Evolutionary conservation across 2,113 vertebrate species (phyloP), one percentile per base, ranked within the genome.

Genomic region (Syngnathoides biaculeatus): DNA sequence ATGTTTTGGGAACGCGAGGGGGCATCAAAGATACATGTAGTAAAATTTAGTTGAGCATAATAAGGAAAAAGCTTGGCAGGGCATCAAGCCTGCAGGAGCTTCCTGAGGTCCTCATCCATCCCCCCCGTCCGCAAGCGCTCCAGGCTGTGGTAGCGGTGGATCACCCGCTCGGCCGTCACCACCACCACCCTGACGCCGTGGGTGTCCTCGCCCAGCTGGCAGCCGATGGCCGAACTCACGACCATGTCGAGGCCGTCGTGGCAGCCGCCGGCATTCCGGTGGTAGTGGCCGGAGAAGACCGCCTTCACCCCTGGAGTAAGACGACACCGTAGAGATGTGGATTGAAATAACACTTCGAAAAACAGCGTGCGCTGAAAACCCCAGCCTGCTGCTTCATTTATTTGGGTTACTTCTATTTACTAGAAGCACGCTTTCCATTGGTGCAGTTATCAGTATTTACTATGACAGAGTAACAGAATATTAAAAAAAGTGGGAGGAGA

Each of bases 241-340:
- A 98, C 96, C 95, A 99, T 94, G 72, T 98, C 95, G 43, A 99
- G 84, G 69, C 90, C 89, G 56, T 65, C 85, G 84, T 94, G 92
- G 78, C 30, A 86, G 0, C 94, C 96, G 17, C 97, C 95, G 0
- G 95, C 95, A 62, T 99, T 99, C 57, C 94, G 89, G 6, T 99
- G 96, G 79, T 95, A 98, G 80, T 99, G 97, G 60, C 97, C 96
- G 0, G 94, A 93, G 90, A 99, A 98, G 22, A 99, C 94, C 0
- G 95, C 95, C 77, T 89, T 94, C 79, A 99, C 47, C 5, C 97
- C 97, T 99, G 87, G 20, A 50, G 50, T 12, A 71, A 68, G 39
- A 69, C 24, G 17, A 6, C 40, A 61, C 2, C 56, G 5, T 35
- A 39, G 15, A 20, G 22, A 62, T 40, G 55, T 27, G 19, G 26